A percentile compares a stretch with the other conserved stretches of the same genome.
These are phyloP conservation scores for Paramormyrops kingsleyae DNA, from an alignment of 2,113 vertebrate genomes.

Conservation along the genomic window DNA sequence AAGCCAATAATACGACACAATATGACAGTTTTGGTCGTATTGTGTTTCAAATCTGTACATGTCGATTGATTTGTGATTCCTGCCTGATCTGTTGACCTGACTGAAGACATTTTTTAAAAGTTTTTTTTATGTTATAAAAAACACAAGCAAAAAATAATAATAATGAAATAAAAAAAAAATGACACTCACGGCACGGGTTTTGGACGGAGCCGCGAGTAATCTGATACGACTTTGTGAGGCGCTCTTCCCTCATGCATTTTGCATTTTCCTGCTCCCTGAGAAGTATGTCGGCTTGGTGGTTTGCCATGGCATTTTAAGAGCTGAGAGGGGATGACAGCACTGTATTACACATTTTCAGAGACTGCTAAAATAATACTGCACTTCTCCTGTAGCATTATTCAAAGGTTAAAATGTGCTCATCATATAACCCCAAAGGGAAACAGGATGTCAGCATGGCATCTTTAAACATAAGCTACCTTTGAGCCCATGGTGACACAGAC, in stretches of 20 bases:
- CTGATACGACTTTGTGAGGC: background rate
- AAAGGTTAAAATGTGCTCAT: constrained; percentile 18
- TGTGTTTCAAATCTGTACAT: background rate
- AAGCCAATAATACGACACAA: background rate
- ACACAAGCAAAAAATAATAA: background rate
- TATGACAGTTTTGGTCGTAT: background rate
- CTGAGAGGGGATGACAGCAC: constrained; percentile 13
- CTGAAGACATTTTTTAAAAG: background rate
- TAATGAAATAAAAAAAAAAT: background rate
- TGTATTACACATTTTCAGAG: constrained; percentile 8
- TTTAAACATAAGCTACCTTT: background rate
- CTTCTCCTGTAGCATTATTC: constrained; percentile 9
- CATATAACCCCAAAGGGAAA: background rate
- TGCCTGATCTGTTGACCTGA: background rate
- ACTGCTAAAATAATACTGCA: background rate
- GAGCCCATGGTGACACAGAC: background rate
- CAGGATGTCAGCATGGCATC: background rate
- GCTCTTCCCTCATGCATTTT: constrained; percentile 16
- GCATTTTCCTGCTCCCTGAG: constrained; percentile 1
- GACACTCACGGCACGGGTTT: background rate
- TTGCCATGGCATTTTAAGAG: constrained; percentile 15
- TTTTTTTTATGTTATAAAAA: background rate
- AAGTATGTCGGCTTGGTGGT: constrained; percentile 10
- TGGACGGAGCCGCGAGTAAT: constrained; percentile 8
- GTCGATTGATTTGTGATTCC: background rate